Percentiles rank a stretch among this genome's conserved stretches.
Conservation (phyloP, 2,113 vertebrate species). For the Trematomus loennbergii region DNA sequence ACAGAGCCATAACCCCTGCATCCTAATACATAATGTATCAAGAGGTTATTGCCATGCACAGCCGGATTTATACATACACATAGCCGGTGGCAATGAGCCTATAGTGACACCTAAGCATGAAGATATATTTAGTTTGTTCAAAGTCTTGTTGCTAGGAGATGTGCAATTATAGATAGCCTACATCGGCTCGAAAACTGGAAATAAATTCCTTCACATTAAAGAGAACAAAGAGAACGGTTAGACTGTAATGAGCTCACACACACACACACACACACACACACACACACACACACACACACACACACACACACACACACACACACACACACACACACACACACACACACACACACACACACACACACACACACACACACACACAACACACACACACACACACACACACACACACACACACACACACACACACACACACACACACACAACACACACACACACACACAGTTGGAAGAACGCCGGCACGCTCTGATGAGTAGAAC, state of each 20-base stretch:
- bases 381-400: too few species aligned
- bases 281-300: slow-evolving; percentile 50
- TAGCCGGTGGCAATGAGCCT: slow-evolving; percentile 25
- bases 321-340: slow-evolving; percentile 34
- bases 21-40: too few species aligned
- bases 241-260: slow-evolving; percentile 65
- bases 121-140: slow-evolving; percentile 83
- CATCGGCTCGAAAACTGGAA: slow-evolving; percentile 70
- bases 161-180: slow-evolving; percentile 76
- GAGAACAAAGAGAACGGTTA: slow-evolving; percentile 61
- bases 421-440: slow-evolving; percentile 18
- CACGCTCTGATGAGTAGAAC: background rate
- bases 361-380: too few species aligned
- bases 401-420: slow-evolving; percentile 64
- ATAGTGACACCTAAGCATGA: slow-evolving; percentile 70
- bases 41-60: too few species aligned
- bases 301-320: slow-evolving; percentile 55
- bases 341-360: too few species aligned
- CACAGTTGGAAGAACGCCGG: slow-evolving; percentile 30
- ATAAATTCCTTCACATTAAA: slow-evolving; percentile 72
- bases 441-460: slow-evolving; percentile 40
- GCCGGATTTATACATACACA: background rate
- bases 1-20: too few species aligned
- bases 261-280: slow-evolving; percentile 37
- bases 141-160: slow-evolving; percentile 86